Base-by-base conservation (phyloP, 2,888 invertebrate genomes). In the Agonum fuliginosum region DNA sequence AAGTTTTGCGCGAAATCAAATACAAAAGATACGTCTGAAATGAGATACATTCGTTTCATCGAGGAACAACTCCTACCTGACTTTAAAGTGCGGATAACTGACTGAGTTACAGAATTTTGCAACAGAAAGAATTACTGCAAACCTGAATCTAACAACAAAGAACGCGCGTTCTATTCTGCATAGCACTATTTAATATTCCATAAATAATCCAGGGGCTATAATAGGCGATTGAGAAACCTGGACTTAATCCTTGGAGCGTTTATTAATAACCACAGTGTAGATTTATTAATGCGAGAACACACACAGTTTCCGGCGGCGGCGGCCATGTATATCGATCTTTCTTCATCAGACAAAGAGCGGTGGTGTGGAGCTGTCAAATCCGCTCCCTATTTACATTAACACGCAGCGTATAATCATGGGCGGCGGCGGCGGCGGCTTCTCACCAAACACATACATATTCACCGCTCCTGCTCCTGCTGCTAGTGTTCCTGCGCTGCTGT, bases 331-430 rank as follows among this genome's bases (percentile, higher is more conserved):
- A 62, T 46, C 41, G 62, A 62, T 65, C 74, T 24, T 43, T 27
- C 58, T 65, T 41, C 43, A 43, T 24, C 46, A 46, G 74, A 74
- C 74, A 74, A 74, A 65, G 67, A 75, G 37, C 67, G 27, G 24
- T 34, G 41, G 67, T 67, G 46, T 37, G 17, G 67, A 62, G 65
- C 75, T 75, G 75, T 75, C 75, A 67, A 75, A 75, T 75, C 65
- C 67, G 75, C 41, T 67, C 51, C 37, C 46, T 67, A 75, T 75
- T 75, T 75, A 75, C 75, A 75, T 67, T 75, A 75, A 75, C 75
- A 75, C 67, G 75, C 75, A 67, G 48, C 51, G 75, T 75, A 75
- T 75, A 75, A 75, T 75, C 75, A 51, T 48, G 14, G 20, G 3
- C 24, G 24, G 14, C 20, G 54, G 34, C 51, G 27, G 19, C 20